Evolutionary conservation across 2,888 invertebrate species (phyloP).

Genomic region (Dryadula phaetusa): DNA sequence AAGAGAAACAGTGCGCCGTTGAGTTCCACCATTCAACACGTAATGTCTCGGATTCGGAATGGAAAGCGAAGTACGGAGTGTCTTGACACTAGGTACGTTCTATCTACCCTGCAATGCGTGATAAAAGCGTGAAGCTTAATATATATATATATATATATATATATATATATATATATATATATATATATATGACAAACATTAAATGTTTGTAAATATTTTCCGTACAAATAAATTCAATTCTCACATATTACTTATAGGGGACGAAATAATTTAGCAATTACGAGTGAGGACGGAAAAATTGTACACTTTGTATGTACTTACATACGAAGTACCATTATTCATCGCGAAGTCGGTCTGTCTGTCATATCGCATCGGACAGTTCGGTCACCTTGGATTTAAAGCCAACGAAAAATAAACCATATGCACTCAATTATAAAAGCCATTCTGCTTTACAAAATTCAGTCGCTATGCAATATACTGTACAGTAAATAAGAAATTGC

Average conservation of each 20-base stretch:
- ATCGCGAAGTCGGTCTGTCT: constrained; percentile 26
- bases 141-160: too few relatives aligned
- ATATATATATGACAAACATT: too few relatives aligned
- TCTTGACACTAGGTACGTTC: too few relatives aligned
- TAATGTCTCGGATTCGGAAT: too few relatives aligned
- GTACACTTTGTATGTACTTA: not conserved
- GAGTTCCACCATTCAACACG: too few relatives aligned
- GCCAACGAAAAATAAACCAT: not conserved
- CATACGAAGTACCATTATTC: constrained; percentile 27
- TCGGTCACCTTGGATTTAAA: constrained; percentile 37
- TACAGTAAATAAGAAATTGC: not conserved
- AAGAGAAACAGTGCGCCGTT: too few relatives aligned
- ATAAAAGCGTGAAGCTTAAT: too few relatives aligned
- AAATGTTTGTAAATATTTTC: not conserved
- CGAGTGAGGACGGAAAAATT: constrained; percentile 5
- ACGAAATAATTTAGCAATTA: constrained; percentile 11
- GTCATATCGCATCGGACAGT: constrained; percentile 31
- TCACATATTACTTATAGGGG: not conserved
- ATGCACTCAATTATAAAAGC: not conserved
- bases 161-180: too few relatives aligned
- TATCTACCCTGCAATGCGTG: too few relatives aligned
- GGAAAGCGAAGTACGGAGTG: too few relatives aligned
- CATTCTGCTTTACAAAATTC: not conserved
- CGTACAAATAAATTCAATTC: not conserved
- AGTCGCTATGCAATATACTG: constrained; percentile 21